Conservation (phyloP, 2,113 vertebrate genomes). For the Laterallus jamaicensis region DNA sequence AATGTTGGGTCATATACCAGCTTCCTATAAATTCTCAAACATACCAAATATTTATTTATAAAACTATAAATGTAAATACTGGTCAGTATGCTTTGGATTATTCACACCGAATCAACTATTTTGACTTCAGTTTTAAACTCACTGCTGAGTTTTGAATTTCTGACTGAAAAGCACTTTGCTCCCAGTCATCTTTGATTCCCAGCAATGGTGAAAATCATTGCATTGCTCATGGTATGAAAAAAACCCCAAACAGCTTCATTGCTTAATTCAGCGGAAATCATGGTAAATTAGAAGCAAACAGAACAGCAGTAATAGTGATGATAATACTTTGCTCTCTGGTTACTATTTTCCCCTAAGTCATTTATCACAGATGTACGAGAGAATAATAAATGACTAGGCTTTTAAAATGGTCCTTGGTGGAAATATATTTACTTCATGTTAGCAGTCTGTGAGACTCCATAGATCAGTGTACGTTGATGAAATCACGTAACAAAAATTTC, state of each 20-base stretch:
- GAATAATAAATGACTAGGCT: background rate
- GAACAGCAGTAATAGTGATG: background rate
- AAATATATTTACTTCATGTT: background rate
- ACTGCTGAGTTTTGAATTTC: background rate
- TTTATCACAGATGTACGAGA: background rate
- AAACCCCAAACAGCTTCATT: background rate
- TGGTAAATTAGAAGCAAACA: background rate
- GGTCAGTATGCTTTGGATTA: background rate
- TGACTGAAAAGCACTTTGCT: background rate
- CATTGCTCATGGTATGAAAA: background rate
- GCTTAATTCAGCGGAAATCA: background rate
- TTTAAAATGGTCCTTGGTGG: background rate
- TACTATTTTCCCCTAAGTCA: background rate
- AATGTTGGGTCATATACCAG: background rate
- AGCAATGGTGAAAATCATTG: background rate
- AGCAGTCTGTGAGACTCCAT: background rate
- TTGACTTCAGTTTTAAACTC: background rate
- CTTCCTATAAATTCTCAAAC: constrained; percentile 27
- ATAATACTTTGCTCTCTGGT: background rate
- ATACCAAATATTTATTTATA: background rate
- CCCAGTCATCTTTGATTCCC: background rate
- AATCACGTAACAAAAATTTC: background rate
- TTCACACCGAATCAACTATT: constrained; percentile 4
- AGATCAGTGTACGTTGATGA: background rate
- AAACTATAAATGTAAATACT: constrained; percentile 41